Percentiles rank a stretch among this genome's conserved stretches.
These are phyloP conservation scores for Cerastoderma edule DNA, from an alignment of 2,888 invertebrate species.

Conservation along the genomic window DNA sequence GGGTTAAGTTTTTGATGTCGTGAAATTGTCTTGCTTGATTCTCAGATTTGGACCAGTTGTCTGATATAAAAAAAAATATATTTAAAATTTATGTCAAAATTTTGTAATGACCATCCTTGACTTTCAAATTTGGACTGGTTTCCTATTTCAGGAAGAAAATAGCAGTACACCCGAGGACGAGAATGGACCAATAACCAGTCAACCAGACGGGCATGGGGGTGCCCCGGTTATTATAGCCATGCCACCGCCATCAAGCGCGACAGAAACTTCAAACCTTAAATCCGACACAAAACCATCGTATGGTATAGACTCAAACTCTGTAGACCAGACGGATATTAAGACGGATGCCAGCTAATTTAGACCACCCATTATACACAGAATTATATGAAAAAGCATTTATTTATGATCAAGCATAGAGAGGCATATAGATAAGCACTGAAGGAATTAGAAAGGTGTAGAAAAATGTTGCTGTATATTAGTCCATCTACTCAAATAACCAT, in stretches of 20 bases:
- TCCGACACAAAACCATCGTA: slow-evolving; percentile 66
- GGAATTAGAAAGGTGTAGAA: background rate
- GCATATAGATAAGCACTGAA: background rate
- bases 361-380: background rate
- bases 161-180: slow-evolving; percentile 66
- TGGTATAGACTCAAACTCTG: slow-evolving; percentile 60
- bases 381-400: background rate
- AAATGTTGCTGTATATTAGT: slow-evolving; percentile 1
- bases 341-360: background rate
- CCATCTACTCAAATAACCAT: slow-evolving; percentile 3
- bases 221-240: slow-evolving; percentile 65
- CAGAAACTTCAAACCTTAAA: slow-evolving; percentile 71
- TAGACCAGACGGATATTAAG: slow-evolving; percentile 1
- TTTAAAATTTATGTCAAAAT: no score
- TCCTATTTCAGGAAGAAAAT: no score
- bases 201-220: slow-evolving; percentile 56
- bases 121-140: no score
- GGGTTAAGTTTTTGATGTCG: no score
- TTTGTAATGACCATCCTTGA: no score
- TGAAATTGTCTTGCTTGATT: no score
- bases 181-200: slow-evolving; percentile 64
- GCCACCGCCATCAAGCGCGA: slow-evolving; percentile 55
- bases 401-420: background rate
- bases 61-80: no score
- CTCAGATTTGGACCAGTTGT: no score